Evolutionary conservation across 2,797 vertebrate species (phyloP).

Genomic region (Sebastes taczanowskii): DNA sequence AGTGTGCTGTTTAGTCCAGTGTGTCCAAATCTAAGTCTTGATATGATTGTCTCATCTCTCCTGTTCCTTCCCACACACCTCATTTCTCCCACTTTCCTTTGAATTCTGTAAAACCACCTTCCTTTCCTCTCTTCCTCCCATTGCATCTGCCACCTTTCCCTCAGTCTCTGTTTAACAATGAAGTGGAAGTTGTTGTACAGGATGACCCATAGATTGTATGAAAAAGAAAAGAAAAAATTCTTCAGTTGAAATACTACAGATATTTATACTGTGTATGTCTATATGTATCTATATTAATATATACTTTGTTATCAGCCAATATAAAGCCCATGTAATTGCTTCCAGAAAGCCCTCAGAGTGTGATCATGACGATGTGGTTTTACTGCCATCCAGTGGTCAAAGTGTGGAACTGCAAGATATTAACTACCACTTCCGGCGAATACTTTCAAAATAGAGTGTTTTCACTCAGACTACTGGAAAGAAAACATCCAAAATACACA

Average conservation of each 20-base stretch:
- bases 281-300: neutral
- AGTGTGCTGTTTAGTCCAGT: no score
- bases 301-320: neutral
- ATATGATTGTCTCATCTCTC: no score
- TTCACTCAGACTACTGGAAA: no score
- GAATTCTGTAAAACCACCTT: no score
- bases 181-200: conserved; percentile 38
- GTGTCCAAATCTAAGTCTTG: no score
- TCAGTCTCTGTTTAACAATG: no score
- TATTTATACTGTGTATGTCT: fast-evolving
- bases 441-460: neutral
- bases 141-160: no score
- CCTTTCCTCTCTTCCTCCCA: no score
- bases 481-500: no score
- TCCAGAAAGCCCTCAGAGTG: neutral
- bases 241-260: neutral
- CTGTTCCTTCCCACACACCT: fast-evolving
- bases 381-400: neutral
- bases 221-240: neutral
- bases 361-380: neutral
- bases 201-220: neutral
- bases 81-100: no score
- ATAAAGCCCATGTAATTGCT: neutral
- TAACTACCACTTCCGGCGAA: neutral
- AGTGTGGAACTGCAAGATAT: fast-evolving